phyloP scores from a whole-genome alignment of 2,888 invertebrate species.

The Pristionchus japonicus region DNA sequence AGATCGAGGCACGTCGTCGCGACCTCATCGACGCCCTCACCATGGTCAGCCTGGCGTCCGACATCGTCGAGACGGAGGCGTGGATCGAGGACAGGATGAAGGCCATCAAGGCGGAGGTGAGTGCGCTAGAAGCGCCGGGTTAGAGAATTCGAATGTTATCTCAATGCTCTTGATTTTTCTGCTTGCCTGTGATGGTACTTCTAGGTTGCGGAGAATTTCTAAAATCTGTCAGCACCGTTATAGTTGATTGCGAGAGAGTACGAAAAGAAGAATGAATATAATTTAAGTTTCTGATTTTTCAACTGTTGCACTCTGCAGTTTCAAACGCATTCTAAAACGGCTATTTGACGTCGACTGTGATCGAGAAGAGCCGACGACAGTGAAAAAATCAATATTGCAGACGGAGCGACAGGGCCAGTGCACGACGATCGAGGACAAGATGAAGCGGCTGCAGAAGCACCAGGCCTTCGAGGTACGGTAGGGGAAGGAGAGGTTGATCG shows the following conservation, averaged over 20 bases:
- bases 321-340: too few species aligned
- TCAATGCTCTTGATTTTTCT: too few species aligned
- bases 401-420: constrained; percentile 83
- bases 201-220: too few species aligned
- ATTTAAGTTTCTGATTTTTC: too few species aligned
- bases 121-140: too few species aligned
- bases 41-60: constrained; percentile 91
- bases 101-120: constrained; percentile 76
- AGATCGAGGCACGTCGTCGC: constrained; percentile 82
- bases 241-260: too few species aligned
- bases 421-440: constrained; percentile 90
- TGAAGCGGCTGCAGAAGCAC: constrained; percentile 92
- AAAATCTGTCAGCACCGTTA: too few species aligned
- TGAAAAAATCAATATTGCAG: neutral
- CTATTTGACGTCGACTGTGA: too few species aligned
- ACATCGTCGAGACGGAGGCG: constrained; percentile 82
- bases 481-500: neutral
- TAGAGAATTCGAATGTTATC: too few species aligned
- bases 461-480: constrained; percentile 48
- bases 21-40: constrained; percentile 86
- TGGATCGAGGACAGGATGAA: constrained; percentile 78
- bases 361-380: constrained; percentile 53
- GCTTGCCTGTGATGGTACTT: too few species aligned
- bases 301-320: too few species aligned
- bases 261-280: too few species aligned